Evolutionary conservation across 1,140 invertebrate genomes (phyloP), one percentile per base, ranked within the genome.

Genomic region (Drosophila varians): DNA sequence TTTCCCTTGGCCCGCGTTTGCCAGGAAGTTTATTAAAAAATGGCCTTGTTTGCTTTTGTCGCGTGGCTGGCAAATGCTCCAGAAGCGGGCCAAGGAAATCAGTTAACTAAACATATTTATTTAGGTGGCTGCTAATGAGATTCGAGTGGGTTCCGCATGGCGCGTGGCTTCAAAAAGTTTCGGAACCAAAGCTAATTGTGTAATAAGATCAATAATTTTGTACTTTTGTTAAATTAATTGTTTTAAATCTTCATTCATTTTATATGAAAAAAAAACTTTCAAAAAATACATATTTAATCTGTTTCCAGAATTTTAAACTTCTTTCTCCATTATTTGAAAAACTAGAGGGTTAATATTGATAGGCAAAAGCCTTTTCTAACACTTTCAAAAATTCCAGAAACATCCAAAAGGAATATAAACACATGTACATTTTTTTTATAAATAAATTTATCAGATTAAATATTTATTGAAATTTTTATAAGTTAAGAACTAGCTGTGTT

Each of bases 91-190:
- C 40, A 80, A 54, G 72, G 72, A 76, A 88, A 87, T 86, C 82
- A 87, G 83, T 87, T 87, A 87, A 82, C 82, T 87, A 88, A 87
- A 87, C 88, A 87, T 87, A 83, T 87, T 87, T 87, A 77, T 75
- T 87, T 88, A 82, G 70, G 74, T 6, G 60, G 42, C 48, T 56
- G 61, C 77, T 87, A 86, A 86, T 87, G 82, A 86, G 80, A 77
- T 87, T 80, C 77, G 68, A 87, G 80, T 86, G 82, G 47, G 21
- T 38, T 57, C 16, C 11, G 14, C n/a, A 21, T 0, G 26, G 34
- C 51, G 43, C 25, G 45, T 18, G 46, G n/a, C 26, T 2, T 4
- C 8, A 16, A 18, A 16, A 18, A 3, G 25, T 7, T 23, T 62
- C 4, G 11, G 31, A 19, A 14, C 8, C 23, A 43, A 43, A 14